Conservation (phyloP, 2,113 vertebrate genomes). For the Otolemur garnettii region DNA sequence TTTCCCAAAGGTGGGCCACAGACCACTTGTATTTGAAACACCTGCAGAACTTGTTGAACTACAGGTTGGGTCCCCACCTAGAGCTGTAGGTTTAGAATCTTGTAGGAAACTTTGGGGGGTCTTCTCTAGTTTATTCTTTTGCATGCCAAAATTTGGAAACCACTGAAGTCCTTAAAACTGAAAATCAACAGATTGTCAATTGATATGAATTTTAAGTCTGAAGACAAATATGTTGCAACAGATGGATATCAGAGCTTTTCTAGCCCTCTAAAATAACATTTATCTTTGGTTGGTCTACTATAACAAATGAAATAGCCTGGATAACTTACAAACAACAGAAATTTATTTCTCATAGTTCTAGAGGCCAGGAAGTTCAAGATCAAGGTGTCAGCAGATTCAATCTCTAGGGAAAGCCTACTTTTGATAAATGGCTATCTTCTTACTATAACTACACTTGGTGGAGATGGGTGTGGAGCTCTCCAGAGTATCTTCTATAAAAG, state of each 20-base stretch:
- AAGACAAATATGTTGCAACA: conserved; percentile 12
- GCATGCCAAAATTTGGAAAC: background rate
- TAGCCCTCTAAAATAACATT: background rate
- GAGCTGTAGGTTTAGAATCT: background rate
- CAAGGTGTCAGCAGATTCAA: background rate
- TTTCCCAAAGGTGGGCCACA: background rate
- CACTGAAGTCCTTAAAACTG: background rate
- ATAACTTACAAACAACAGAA: background rate
- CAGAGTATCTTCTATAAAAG: background rate
- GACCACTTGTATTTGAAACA: background rate
- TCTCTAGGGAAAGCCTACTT: background rate
- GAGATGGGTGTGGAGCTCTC: background rate
- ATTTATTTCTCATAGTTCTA: background rate
- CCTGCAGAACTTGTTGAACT: background rate
- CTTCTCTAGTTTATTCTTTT: background rate
- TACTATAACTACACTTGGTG: background rate
- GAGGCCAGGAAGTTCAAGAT: background rate
- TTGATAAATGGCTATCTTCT: no score
- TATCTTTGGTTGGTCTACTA: background rate
- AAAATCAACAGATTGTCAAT: background rate
- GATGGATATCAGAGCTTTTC: background rate
- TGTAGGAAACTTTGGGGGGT: background rate
- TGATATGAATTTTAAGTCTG: background rate
- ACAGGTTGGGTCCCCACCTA: background rate
- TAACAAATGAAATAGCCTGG: background rate